phyloP scores from a whole-genome alignment of 2,113 vertebrate genomes.

The Eretmochelys imbricata region DNA sequence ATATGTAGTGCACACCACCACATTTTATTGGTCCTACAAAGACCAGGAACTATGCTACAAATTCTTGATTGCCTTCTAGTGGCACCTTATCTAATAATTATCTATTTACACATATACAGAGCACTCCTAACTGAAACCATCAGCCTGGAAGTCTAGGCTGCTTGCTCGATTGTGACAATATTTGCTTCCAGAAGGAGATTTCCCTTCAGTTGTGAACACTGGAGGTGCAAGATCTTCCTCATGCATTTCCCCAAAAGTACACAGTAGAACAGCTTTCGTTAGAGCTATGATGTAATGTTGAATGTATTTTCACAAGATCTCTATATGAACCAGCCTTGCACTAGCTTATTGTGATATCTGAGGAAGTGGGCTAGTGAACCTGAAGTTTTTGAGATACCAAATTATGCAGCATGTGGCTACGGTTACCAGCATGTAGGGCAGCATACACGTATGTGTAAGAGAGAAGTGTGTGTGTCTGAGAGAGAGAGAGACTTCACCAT shows the following conservation, averaged over 20 bases:
- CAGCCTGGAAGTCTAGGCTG: neutral
- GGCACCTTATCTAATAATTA: neutral
- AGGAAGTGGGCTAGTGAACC: neutral
- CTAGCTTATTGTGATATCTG: neutral
- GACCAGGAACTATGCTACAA: neutral
- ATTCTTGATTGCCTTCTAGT: neutral
- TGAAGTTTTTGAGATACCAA: neutral
- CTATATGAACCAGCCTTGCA: neutral
- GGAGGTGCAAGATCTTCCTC: neutral
- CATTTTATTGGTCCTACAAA: neutral
- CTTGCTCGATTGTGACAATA: neutral
- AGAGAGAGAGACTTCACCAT: neutral
- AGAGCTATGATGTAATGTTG: neutral
- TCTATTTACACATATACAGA: neutral
- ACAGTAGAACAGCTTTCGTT: neutral
- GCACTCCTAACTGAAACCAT: conserved; percentile 2
- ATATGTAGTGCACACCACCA: fast-evolving
- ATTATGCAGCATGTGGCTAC: neutral
- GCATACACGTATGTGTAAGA: neutral
- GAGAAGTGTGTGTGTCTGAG: neutral
- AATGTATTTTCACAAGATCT: neutral
- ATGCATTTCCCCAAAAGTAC: neutral
- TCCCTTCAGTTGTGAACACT: neutral
- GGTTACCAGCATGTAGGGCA: neutral
- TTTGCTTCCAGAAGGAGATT: neutral